Base-by-base conservation (phyloP, 1,140 invertebrate genomes). In the Leptopilina clavipes region DNA sequence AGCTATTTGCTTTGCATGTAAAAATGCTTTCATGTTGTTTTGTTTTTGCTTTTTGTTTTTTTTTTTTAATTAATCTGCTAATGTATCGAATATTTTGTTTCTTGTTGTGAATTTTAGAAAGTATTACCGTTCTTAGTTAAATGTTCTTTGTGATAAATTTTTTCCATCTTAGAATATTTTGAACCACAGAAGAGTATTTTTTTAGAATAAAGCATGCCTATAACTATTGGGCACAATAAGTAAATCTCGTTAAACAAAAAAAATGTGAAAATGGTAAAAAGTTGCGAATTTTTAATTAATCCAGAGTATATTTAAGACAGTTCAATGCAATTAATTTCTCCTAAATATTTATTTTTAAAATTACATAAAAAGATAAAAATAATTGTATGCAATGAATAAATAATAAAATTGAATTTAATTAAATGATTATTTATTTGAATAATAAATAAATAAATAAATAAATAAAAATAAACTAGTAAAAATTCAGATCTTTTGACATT, bases 1-100 rank as follows among this genome's bases (percentile, higher is more conserved):
- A 65, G 22, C 25, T 31, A 31, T 31, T 65, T n/a, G 59, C 59
- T 65, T 65, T 65, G 59, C 59, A 65, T 65, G 59, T 31, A 7
- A 65, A n/a, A 14, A 31, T 31, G 59, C 59, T 65, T 31, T 31
- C 1, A n/a, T 65, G 56, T 65, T 52, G 6, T 17, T 52, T 52
- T 52, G 37, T 40, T 40, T 40, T 9, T 31, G 25, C 2, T 31
- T 31, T 31, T n/a, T n/a, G n/a, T n/a, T 40, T 40, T 40, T 40
- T 31, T 71, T 71, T 43, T 71, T n/a, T 1, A 43, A 71, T 18
- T 44, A 71, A 45, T 44, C 37, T 71, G 3, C 17, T 45, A 71
- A 18, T 19, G 11, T 43, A 37, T 1, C 43, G 14, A 44, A 17
- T 18, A 71, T n/a, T 71, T 11, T 71, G 1, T 71, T 8, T 71